A percentile compares a stretch with the other conserved stretches of the same genome.
Evolutionary conservation across 2,797 vertebrate species (phyloP).

Genomic region (Hozukius guyotensis): DNA sequence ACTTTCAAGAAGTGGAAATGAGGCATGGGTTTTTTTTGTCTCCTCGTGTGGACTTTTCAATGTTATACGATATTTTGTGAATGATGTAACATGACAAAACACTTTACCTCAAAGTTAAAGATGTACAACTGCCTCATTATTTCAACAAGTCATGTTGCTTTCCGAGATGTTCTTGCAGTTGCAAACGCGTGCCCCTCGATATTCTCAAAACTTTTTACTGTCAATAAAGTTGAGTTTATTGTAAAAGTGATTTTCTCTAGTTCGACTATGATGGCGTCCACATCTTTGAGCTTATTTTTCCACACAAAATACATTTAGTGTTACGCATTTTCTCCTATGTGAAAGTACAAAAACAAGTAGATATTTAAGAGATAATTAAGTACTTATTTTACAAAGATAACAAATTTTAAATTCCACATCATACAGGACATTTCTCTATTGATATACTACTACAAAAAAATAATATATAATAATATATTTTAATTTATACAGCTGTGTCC

Average conservation of each 20-base stretch:
- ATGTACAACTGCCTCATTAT: constrained; percentile 88
- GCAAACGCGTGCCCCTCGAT: constrained; percentile 80
- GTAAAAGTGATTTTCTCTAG: constrained; percentile 60
- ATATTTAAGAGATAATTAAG: background rate
- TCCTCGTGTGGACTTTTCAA: constrained; percentile 80
- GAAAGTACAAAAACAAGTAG: background rate
- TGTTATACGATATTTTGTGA: constrained; percentile 85
- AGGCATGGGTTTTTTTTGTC: constrained; percentile 76
- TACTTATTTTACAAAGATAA: constrained; percentile 1
- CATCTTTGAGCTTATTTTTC: background rate
- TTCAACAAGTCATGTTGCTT: constrained; percentile 82
- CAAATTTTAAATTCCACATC: background rate
- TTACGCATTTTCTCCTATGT: background rate
- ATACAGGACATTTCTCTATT: background rate
- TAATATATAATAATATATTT: background rate
- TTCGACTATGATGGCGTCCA: constrained; percentile 26
- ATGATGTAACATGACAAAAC: constrained; percentile 84
- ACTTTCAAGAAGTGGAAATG: constrained; percentile 75
- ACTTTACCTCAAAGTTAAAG: constrained; percentile 88
- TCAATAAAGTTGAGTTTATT: constrained; percentile 86
- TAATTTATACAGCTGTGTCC: background rate
- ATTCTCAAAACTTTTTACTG: constrained; percentile 86
- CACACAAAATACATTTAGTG: background rate
- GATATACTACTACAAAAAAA: background rate
- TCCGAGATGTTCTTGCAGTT: constrained; percentile 80